These are phyloP conservation scores for Macroteleia sp. DNA, from an alignment of 2,888 invertebrate genomes.

Conservation along the genomic window DNA sequence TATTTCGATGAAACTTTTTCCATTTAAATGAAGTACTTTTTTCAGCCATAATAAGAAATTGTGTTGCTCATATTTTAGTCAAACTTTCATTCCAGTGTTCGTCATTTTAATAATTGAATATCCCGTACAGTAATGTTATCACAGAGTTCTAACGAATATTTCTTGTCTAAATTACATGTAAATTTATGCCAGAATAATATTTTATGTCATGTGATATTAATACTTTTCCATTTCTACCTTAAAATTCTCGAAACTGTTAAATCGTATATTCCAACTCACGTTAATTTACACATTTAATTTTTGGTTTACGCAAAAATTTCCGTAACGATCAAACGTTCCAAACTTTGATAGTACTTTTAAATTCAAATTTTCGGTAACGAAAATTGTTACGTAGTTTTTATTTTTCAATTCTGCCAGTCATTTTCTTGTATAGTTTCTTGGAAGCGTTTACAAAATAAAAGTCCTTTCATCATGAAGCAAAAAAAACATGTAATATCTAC, in stretches of 20 bases:
- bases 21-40: conserved; percentile 57
- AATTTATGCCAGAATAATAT: conserved; percentile 65
- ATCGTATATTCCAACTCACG: conserved; percentile 30
- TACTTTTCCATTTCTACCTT: conserved; percentile 53
- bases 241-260: conserved; percentile 48
- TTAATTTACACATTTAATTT: conserved; percentile 49
- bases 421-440: no score
- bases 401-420: no score
- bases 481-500: no score
- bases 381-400: no score
- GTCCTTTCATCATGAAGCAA: no score
- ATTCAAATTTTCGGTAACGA: no score
- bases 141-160: conserved; percentile 64
- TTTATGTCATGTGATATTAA: conserved; percentile 65
- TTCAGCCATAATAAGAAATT: conserved; percentile 49
- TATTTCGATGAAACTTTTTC: conserved; percentile 51
- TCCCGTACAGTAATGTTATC: conserved; percentile 61
- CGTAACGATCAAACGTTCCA: no score
- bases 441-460: no score
- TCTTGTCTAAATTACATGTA: conserved; percentile 58
- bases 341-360: no score
- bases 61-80: conserved; percentile 60
- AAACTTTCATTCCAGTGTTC: conserved; percentile 59
- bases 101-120: conserved; percentile 67
- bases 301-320: conserved; percentile 20